A percentile compares a stretch with the other conserved stretches of the same genome.
Conservation (phyloP, 2,888 invertebrate species). For the Cantharis nigra region DNA sequence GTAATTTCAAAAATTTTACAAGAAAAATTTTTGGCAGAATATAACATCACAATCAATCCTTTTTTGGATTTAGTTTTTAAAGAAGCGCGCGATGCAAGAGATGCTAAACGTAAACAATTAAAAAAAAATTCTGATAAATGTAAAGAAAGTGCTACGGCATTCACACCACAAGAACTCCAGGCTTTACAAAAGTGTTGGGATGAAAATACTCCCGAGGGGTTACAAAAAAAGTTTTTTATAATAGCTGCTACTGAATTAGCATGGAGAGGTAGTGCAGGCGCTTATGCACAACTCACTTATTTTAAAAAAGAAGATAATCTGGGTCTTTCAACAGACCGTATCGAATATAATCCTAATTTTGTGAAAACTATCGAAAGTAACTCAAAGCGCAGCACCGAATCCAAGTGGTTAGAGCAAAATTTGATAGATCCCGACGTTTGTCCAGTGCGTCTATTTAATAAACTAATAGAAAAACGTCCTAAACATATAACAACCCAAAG, state of each 20-base stretch:
- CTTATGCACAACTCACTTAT: background rate
- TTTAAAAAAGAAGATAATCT: constrained; percentile 15
- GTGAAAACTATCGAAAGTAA: constrained; percentile 31
- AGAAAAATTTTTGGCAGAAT: constrained; percentile 19
- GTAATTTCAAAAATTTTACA: constrained; percentile 24
- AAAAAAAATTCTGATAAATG: constrained; percentile 23
- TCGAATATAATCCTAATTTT: constrained; percentile 34
- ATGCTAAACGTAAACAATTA: constrained; percentile 16
- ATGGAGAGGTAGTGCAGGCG: background rate
- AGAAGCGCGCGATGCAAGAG: constrained; percentile 17
- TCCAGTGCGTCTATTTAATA: constrained; percentile 21
- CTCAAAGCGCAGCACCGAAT: constrained; percentile 18
- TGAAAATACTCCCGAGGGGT: constrained; percentile 16
- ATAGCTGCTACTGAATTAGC: constrained; percentile 25
- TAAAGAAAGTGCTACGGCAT: constrained; percentile 23
- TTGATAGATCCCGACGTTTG: constrained; percentile 19
- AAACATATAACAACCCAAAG: constrained; percentile 20
- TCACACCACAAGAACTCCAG: constrained; percentile 13
- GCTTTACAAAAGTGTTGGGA: constrained; percentile 1
- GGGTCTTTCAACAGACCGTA: constrained; percentile 16
- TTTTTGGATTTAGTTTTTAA: constrained; percentile 19
- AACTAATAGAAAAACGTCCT: constrained; percentile 18
- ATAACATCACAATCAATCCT: constrained; percentile 15
- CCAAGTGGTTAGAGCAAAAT: constrained; percentile 31
- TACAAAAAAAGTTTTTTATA: constrained; percentile 25